These are phyloP conservation scores for Thunnus maccoyii DNA, from an alignment of 2,113 vertebrate species.

Conservation along the genomic window DNA sequence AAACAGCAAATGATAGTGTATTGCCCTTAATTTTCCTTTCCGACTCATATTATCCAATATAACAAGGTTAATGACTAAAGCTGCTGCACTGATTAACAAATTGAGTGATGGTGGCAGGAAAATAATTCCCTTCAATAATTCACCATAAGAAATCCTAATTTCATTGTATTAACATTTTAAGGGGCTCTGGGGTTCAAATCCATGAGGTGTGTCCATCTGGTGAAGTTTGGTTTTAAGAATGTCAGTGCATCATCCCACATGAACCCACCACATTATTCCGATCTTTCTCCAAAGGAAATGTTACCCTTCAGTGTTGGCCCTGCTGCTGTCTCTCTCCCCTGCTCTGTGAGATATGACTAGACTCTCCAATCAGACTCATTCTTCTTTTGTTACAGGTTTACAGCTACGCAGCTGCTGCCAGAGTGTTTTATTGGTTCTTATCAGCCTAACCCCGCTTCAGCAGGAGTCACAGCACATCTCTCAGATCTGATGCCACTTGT, in stretches of 20 bases:
- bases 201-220: too few species aligned
- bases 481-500: conserved; percentile 7
- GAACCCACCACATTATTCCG: not conserved
- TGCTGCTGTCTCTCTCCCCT: not conserved
- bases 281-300: conserved; percentile 10
- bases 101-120: too few species aligned
- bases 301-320: not conserved
- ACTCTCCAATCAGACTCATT: conserved; percentile 36
- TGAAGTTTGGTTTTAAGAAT: too few species aligned
- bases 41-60: too few species aligned
- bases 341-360: conserved; percentile 19
- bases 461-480: conserved; percentile 21
- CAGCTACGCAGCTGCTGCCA: conserved; percentile 31
- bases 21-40: too few species aligned
- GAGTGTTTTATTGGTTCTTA: conserved; percentile 35
- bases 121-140: too few species aligned
- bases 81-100: too few species aligned
- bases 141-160: too few species aligned
- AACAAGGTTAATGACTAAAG: too few species aligned
- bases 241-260: not conserved
- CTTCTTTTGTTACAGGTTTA: conserved; percentile 40
- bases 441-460: conserved; percentile 24
- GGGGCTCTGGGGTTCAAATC: too few species aligned
- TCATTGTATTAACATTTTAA: too few species aligned
- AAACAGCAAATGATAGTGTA: too few species aligned